Percentiles rank a stretch among this genome's conserved stretches.
Conservation (phyloP, 2,888 invertebrate species). For the Cheiracanthium punctorium region DNA sequence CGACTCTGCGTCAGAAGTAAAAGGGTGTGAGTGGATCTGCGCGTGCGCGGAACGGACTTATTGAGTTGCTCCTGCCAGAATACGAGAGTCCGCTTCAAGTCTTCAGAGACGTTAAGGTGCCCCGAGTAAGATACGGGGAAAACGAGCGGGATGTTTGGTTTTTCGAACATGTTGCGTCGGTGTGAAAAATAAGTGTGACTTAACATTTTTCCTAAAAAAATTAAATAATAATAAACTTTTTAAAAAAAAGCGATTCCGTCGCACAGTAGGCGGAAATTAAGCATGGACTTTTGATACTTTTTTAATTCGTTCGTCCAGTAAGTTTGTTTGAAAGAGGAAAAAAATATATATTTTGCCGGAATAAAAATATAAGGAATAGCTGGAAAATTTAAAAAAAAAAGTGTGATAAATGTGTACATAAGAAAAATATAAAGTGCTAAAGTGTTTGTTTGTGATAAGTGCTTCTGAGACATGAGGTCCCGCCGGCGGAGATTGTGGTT, state of each 20-base stretch:
- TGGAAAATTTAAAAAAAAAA: not conserved
- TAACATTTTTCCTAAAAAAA: no score
- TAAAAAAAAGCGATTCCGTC: no score
- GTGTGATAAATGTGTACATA: not conserved
- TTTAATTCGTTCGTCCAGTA: no score
- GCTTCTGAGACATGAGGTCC: not conserved
- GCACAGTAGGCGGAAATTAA: no score
- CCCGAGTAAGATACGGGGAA: not conserved
- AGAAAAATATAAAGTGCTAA: not conserved
- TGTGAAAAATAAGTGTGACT: not conserved
- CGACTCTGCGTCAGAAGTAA: not conserved
- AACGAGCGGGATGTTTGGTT: not conserved
- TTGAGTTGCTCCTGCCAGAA: conserved; percentile 6
- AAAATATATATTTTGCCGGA: no score
- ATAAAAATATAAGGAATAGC: no score
- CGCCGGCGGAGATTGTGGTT: not conserved
- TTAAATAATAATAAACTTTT: no score
- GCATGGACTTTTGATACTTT: no score
- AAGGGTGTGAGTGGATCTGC: not conserved
- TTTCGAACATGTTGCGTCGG: not conserved
- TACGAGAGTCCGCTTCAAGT: not conserved
- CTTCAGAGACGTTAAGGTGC: not conserved
- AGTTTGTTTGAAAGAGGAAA: no score
- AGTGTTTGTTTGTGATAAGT: not conserved
- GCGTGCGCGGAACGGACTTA: not conserved